Conservation (phyloP, 2,888 invertebrate genomes). For the Carpatolechia fugitivella region DNA sequence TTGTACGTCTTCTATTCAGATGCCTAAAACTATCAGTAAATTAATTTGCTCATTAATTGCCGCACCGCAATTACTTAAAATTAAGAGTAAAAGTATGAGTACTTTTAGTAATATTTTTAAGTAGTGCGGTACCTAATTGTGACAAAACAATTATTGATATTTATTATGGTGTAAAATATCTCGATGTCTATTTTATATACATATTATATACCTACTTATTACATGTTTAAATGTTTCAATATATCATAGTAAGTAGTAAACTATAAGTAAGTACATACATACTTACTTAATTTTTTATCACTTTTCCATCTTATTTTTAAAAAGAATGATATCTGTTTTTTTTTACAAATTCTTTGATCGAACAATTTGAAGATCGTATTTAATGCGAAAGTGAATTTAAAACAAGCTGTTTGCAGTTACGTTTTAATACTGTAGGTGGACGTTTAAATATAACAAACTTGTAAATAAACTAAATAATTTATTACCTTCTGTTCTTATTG, state of each 20-base stretch:
- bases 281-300: not conserved
- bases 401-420: not conserved
- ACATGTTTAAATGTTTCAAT: not conserved
- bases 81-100: too few species aligned
- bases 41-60: too few species aligned
- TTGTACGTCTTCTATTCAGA: too few species aligned
- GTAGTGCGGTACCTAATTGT: too few species aligned
- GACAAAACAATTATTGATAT: not conserved
- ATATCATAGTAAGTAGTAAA: too few species aligned
- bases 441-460: slow-evolving; percentile 28
- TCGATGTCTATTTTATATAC: slow-evolving; percentile 13
- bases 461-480: slow-evolving; percentile 39
- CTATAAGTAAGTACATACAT: too few species aligned
- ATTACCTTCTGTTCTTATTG: slow-evolving; percentile 34
- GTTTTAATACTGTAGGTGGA: not conserved
- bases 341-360: not conserved
- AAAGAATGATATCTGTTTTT: too few species aligned
- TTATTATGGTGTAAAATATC: not conserved
- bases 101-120: too few species aligned
- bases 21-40: too few species aligned
- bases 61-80: too few species aligned
- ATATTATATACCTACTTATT: slow-evolving; percentile 12
- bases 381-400: not conserved
- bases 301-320: not conserved
- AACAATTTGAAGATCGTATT: not conserved